Percentiles rank a stretch among this genome's conserved stretches.
Conservation (phyloP, 2,888 invertebrate species). For the Spisula solida region DNA sequence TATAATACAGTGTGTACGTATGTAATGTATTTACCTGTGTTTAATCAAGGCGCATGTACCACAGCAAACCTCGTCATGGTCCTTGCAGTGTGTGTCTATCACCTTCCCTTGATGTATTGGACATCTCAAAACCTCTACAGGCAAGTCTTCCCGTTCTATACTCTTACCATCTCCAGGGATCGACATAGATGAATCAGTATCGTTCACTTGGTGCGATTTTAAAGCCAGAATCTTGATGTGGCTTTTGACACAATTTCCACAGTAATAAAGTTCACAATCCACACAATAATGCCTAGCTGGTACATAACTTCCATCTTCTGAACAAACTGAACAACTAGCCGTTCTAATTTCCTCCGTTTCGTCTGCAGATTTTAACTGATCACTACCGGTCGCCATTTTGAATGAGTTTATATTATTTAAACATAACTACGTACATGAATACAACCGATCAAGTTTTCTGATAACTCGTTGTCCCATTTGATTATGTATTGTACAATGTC, state of each 20-base stretch:
- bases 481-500: too few species aligned
- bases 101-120: slow-evolving; percentile 5
- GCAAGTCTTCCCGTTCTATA: neutral
- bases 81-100: slow-evolving; percentile 20
- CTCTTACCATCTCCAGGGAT: neutral
- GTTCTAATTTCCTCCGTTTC: neutral
- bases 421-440: too few species aligned
- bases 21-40: slow-evolving; percentile 23
- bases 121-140: neutral
- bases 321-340: neutral
- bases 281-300: neutral
- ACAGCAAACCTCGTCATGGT: slow-evolving; percentile 39
- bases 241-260: neutral
- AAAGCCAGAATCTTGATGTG: neutral
- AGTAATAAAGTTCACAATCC: neutral
- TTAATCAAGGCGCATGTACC: slow-evolving; percentile 18
- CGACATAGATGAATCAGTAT: neutral
- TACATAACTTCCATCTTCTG: neutral
- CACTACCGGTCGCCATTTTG: too few species aligned
- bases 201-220: neutral
- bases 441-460: too few species aligned
- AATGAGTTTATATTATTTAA: too few species aligned
- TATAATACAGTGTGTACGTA: too few species aligned
- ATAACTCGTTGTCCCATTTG: too few species aligned
- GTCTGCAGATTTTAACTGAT: too few species aligned